These are phyloP conservation scores for Scelioninae gen. 1 DNA, from an alignment of 2,888 invertebrate genomes.

Conservation along the genomic window DNA sequence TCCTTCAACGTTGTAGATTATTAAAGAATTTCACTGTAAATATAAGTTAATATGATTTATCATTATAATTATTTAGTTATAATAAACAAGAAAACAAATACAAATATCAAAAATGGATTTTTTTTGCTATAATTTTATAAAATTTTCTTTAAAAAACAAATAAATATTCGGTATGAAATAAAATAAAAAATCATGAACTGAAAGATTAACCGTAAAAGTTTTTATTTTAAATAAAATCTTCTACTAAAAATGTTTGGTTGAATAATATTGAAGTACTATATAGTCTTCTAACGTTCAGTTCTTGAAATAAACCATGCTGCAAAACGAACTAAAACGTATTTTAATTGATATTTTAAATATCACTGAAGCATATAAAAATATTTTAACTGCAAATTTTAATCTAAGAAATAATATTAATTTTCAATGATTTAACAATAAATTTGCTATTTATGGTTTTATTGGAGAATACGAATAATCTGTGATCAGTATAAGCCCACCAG, in stretches of 20 bases:
- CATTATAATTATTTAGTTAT: constrained; percentile 4
- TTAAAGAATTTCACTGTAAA: constrained; percentile 28
- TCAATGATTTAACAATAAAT: constrained; percentile 4
- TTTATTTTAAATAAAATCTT: background rate
- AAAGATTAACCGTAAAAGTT: no score
- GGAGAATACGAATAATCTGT: constrained; percentile 55
- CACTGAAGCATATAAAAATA: constrained; percentile 3
- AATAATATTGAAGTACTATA: background rate
- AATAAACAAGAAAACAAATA: background rate
- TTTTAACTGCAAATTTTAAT: background rate
- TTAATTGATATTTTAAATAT: background rate
- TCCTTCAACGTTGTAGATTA: constrained; percentile 17
- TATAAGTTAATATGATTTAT: constrained; percentile 22
- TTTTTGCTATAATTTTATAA: no score
- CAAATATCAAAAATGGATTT: background rate
- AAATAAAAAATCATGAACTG: no score
- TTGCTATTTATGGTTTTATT: constrained; percentile 47
- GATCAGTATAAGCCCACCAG: constrained; percentile 47
- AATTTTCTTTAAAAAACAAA: no score
- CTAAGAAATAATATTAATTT: background rate
- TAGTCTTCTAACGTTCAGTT: constrained; percentile 6
- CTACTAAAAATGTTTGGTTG: background rate
- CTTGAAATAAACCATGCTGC: constrained; percentile 1
- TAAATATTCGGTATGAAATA: no score
- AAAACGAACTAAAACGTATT: background rate